These are phyloP conservation scores for Telmatochromis sp. DNA, from an alignment of 2,113 vertebrate species.

Conservation along the genomic window DNA sequence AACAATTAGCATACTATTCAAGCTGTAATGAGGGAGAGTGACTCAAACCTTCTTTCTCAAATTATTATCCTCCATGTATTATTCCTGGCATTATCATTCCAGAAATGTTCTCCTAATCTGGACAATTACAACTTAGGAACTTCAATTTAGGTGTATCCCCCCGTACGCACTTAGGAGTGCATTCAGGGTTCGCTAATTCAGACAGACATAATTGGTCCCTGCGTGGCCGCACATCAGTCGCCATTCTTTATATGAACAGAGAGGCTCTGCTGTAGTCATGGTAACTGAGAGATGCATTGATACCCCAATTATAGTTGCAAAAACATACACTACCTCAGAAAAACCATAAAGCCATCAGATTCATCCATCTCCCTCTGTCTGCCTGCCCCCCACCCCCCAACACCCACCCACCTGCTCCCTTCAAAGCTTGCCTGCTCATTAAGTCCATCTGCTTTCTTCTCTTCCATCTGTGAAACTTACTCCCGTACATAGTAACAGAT, in stretches of 20 bases:
- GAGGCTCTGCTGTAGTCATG: constrained; percentile 46
- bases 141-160: not conserved
- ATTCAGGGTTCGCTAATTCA: not conserved
- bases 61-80: not conserved
- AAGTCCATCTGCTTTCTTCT: not conserved
- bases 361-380: not conserved
- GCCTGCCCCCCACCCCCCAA: not conserved
- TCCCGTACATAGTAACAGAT: not conserved
- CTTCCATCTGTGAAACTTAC: not conserved
- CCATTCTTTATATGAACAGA: constrained; percentile 11
- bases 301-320: constrained; percentile 27
- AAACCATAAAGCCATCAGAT: not conserved
- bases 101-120: not conserved
- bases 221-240: not conserved
- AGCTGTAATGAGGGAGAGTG: not conserved
- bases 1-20: not conserved
- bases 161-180: not conserved
- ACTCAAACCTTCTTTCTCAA: not conserved
- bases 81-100: not conserved
- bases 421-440: not conserved
- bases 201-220: constrained; percentile 59
- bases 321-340: constrained; percentile 22
- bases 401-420: not conserved
- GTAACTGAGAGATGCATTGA: constrained; percentile 42
- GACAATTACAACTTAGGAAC: constrained; percentile 13